phyloP scores from a whole-genome alignment of 2,113 vertebrate species.

The Mungos mungo region DNA sequence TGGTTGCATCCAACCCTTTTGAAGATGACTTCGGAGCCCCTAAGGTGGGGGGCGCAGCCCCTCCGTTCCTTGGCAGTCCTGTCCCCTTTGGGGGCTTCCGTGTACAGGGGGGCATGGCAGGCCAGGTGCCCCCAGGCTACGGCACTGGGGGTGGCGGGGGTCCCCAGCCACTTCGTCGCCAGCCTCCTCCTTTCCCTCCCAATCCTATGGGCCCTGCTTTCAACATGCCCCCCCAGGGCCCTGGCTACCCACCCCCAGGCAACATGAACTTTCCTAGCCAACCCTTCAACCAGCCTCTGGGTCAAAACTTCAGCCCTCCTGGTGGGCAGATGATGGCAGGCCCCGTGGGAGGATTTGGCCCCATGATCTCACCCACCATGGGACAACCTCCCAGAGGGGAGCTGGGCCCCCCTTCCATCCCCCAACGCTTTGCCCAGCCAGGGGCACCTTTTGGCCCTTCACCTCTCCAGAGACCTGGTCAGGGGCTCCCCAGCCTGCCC shows the following conservation, averaged over 20 bases:
- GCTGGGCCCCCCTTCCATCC: slow-evolving; percentile 88
- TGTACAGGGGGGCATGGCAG: slow-evolving; percentile 87
- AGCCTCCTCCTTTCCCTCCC: slow-evolving; percentile 84
- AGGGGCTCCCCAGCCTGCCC: slow-evolving; percentile 87
- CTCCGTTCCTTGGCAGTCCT: slow-evolving; percentile 91
- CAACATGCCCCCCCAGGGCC: slow-evolving; percentile 90
- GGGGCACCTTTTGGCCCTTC: slow-evolving; percentile 92
- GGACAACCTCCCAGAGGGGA: slow-evolving; percentile 88
- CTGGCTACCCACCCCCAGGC: slow-evolving; percentile 83
- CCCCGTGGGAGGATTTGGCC: slow-evolving; percentile 88
- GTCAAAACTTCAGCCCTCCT: slow-evolving; percentile 93
- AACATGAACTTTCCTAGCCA: slow-evolving; percentile 84
- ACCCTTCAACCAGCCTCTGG: slow-evolving; percentile 84
- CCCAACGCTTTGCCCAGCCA: slow-evolving; percentile 88
- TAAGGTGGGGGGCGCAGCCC: slow-evolving; percentile 87
- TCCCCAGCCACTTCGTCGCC: slow-evolving; percentile 85
- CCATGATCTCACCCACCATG: slow-evolving; percentile 93
- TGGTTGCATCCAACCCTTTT: slow-evolving; percentile 98
- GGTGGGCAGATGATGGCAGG: slow-evolving; percentile 92
- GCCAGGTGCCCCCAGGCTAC: slow-evolving; percentile 87
- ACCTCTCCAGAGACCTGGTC: slow-evolving; percentile 89
- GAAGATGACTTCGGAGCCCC: slow-evolving; percentile 97
- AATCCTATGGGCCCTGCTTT: slow-evolving; percentile 95
- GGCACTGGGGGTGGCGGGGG: slow-evolving; percentile 77
- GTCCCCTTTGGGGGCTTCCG: slow-evolving; percentile 87